Conservation (phyloP, 2,888 invertebrate species). For the Tenthredo mesomela region DNA sequence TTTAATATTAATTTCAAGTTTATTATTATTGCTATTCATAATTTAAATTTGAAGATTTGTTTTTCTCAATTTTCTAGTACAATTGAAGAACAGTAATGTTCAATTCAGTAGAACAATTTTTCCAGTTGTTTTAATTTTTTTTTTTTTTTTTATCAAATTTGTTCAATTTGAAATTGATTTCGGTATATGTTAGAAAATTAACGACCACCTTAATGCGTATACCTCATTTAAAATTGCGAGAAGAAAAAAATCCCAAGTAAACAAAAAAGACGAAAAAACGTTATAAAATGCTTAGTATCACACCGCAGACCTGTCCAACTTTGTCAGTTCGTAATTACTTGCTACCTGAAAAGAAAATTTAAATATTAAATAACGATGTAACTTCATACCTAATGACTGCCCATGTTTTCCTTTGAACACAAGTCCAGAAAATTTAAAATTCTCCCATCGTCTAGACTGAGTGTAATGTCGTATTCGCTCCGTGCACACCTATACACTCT, state of each 20-base stretch:
- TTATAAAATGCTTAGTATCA: not conserved
- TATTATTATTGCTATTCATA: no score
- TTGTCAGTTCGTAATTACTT: slow-evolving; percentile 4
- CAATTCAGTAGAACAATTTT: no score
- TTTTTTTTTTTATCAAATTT: no score
- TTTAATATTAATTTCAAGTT: no score
- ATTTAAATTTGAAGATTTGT: no score
- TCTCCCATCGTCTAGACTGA: not conserved
- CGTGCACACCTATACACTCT: no score
- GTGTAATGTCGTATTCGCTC: no score
- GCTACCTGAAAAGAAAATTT: not conserved
- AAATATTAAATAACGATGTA: slow-evolving; percentile 25
- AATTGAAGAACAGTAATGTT: no score
- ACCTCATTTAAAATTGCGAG: not conserved
- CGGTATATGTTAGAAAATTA: no score
- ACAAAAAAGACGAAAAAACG: not conserved
- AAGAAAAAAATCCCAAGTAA: not conserved
- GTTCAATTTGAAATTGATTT: no score
- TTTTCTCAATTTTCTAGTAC: no score
- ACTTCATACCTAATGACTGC: not conserved
- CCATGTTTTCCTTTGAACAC: not conserved
- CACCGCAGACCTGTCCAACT: not conserved
- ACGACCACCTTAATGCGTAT: not conserved
- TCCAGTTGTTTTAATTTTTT: no score
- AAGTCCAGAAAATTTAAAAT: not conserved